Conservation (phyloP, 2,888 invertebrate genomes). For the Boloria selene region DNA sequence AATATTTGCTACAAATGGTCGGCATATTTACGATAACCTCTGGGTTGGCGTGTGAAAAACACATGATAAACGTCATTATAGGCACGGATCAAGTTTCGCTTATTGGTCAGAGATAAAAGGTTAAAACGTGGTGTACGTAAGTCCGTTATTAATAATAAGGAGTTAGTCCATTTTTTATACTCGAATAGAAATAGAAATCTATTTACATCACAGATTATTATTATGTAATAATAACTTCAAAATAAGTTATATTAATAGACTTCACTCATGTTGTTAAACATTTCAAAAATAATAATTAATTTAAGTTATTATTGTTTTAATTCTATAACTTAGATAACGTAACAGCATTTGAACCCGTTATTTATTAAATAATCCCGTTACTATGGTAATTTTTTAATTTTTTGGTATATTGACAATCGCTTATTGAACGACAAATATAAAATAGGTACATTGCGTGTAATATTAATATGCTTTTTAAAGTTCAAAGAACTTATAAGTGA, state of each 20-base stretch:
- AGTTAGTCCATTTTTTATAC: background rate
- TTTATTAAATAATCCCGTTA: too few relatives aligned
- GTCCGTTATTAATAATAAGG: conserved; percentile 7
- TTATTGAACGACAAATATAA: background rate
- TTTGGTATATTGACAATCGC: too few relatives aligned
- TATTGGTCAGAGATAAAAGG: conserved; percentile 33
- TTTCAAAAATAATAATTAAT: too few relatives aligned
- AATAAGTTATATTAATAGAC: too few relatives aligned
- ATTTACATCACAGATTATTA: too few relatives aligned
- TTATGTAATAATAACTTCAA: too few relatives aligned
- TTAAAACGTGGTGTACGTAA: conserved; percentile 20
- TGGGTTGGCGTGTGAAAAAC: conserved; percentile 36
- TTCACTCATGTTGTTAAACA: too few relatives aligned
- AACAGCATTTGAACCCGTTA: too few relatives aligned
- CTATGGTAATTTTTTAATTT: background rate
- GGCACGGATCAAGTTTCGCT: conserved; percentile 18
- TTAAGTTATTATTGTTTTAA: too few relatives aligned
- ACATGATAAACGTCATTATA: conserved; percentile 35
- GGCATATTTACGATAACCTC: conserved; percentile 27
- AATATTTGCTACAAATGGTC: conserved; percentile 13
- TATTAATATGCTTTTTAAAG: background rate
- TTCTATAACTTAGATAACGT: too few relatives aligned
- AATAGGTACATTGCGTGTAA: too few relatives aligned
- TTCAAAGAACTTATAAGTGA: conserved; percentile 3
- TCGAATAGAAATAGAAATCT: background rate